These are phyloP conservation scores for Monopterus albus DNA, from an alignment of 2,113 vertebrate genomes.

Conservation along the genomic window DNA sequence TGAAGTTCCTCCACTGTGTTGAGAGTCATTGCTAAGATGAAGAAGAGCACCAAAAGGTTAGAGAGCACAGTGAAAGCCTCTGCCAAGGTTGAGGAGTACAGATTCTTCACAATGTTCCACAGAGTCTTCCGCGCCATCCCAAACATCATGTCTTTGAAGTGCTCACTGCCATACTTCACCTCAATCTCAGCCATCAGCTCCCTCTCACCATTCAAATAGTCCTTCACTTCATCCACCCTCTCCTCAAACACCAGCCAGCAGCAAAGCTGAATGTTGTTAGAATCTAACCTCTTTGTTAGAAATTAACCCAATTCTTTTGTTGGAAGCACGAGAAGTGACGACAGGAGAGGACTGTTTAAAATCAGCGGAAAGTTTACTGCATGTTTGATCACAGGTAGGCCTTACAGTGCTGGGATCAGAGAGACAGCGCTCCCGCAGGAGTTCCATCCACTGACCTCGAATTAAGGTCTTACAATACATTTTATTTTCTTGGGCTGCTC, in stretches of 20 bases:
- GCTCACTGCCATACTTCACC: constrained; percentile 61
- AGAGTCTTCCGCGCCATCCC: constrained; percentile 73
- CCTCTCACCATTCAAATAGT: constrained; percentile 84
- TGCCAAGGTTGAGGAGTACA: constrained; percentile 82
- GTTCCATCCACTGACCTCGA: too few species aligned
- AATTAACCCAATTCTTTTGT: too few species aligned
- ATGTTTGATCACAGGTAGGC: too few species aligned
- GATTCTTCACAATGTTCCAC: constrained; percentile 88
- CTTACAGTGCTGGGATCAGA: too few species aligned
- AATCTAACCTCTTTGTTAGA: too few species aligned
- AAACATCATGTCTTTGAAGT: constrained; percentile 82
- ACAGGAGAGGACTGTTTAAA: too few species aligned
- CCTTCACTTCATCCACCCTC: constrained; percentile 83
- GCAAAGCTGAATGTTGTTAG: constrained; percentile 82
- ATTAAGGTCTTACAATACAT: too few species aligned
- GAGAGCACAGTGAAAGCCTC: constrained; percentile 85
- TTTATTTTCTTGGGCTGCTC: too few species aligned
- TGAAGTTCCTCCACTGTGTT: constrained; percentile 88
- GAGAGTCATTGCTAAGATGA: constrained; percentile 86
- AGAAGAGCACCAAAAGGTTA: constrained; percentile 86
- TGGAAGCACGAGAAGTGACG: too few species aligned
- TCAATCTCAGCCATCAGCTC: constrained; percentile 85
- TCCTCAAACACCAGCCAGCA: constrained; percentile 87
- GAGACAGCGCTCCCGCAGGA: too few species aligned
- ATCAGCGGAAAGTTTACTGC: too few species aligned